A percentile compares a stretch with the other conserved stretches of the same genome.
Evolutionary conservation across 2,888 invertebrate species (phyloP).

Genomic region (Philaethria dido): DNA sequence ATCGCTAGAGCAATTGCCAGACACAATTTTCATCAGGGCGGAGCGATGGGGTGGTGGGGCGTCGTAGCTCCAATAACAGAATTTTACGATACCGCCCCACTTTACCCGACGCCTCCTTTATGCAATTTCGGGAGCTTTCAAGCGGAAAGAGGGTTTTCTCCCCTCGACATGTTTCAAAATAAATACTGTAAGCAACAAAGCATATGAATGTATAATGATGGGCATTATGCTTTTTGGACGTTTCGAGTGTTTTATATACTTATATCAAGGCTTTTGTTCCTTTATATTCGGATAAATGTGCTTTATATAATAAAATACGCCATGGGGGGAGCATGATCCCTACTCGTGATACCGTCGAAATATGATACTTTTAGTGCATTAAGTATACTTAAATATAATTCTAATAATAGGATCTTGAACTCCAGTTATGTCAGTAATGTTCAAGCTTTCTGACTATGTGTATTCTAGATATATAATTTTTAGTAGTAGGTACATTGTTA

Average conservation of each 20-base stretch:
- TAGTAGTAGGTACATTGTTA: too few relatives aligned
- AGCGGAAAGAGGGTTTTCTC: conserved; percentile 77
- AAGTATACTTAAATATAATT: conserved; percentile 62
- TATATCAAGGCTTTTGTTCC: conserved; percentile 77
- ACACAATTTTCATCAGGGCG: conserved; percentile 73
- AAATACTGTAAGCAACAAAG: conserved; percentile 83
- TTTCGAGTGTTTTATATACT: conserved; percentile 82
- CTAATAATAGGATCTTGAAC: conserved; percentile 57
- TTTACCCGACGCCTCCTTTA: conserved; percentile 66
- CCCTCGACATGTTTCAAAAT: conserved; percentile 80
- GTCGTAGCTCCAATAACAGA: conserved; percentile 61
- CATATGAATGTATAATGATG: conserved; percentile 83
- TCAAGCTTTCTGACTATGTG: not conserved
- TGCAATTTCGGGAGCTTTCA: conserved; percentile 78
- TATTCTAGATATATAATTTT: not conserved
- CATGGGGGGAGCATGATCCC: conserved; percentile 71
- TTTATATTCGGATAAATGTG: conserved; percentile 73
- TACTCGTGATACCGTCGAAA: conserved; percentile 75
- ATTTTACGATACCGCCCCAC: conserved; percentile 56
- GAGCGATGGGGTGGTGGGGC: conserved; percentile 69
- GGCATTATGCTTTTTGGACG: conserved; percentile 78
- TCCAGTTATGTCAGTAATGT: not conserved
- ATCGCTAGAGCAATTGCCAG: conserved; percentile 50
- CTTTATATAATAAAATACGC: conserved; percentile 62
- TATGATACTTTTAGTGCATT: conserved; percentile 71